Conservation (phyloP, 2,888 invertebrate species). For the Caenorhabditis panamensis region DNA sequence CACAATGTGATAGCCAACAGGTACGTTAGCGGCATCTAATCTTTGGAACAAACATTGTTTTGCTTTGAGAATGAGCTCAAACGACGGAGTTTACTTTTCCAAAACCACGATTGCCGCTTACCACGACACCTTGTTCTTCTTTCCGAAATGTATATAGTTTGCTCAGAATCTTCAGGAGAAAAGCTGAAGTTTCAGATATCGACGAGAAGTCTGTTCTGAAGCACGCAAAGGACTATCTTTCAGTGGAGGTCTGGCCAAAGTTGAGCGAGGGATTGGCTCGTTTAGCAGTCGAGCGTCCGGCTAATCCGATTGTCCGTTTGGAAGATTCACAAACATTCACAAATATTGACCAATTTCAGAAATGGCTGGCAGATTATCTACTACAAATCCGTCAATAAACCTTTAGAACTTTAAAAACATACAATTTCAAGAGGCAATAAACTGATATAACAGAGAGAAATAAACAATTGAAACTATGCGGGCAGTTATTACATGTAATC, state of each 20-base stretch:
- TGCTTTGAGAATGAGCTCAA: slow-evolving; percentile 42
- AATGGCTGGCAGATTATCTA: slow-evolving; percentile 65
- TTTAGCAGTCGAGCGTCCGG: slow-evolving; percentile 61
- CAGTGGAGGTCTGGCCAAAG: slow-evolving; percentile 58
- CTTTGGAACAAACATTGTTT: background rate
- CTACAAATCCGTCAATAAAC: slow-evolving; percentile 26
- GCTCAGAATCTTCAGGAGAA: background rate
- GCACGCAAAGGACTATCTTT: slow-evolving; percentile 63
- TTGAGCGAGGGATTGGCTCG: slow-evolving; percentile 61
- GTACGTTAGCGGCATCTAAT: slow-evolving; percentile 3
- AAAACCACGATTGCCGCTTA: slow-evolving; percentile 56
- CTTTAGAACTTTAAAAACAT: background rate
- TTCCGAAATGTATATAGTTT: slow-evolving; percentile 50
- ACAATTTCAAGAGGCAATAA: slow-evolving; percentile 9
- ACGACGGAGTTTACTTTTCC: slow-evolving; percentile 55
- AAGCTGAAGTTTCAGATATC: slow-evolving; percentile 37
- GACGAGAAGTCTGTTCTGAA: slow-evolving; percentile 49
- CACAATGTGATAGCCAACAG: slow-evolving; percentile 48
- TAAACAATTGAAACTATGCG: slow-evolving; percentile 36
- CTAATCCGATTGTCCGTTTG: slow-evolving; percentile 64
- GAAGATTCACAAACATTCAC: too few species aligned
- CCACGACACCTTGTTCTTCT: slow-evolving; percentile 64
- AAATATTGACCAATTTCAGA: slow-evolving; percentile 43
- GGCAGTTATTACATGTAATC: slow-evolving; percentile 52
- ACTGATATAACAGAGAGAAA: slow-evolving; percentile 20